Evolutionary conservation across 2,888 invertebrate species (phyloP).

Genomic region (Clunio marinus): DNA sequence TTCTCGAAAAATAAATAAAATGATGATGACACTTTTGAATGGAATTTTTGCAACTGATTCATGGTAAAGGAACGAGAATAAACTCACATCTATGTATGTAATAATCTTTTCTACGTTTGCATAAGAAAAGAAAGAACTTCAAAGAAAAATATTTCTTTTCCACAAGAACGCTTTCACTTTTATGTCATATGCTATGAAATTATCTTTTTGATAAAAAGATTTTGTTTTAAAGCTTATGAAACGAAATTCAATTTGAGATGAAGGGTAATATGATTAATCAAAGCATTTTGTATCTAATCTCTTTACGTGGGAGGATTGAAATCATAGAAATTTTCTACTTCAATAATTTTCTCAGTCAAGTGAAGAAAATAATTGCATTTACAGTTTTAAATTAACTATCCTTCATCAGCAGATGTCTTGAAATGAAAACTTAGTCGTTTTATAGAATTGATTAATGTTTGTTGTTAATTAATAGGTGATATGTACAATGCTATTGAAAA

Average conservation of each 20-base stretch:
- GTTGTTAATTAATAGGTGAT: too few species aligned
- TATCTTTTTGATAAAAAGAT: too few species aligned
- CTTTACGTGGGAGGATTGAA: too few species aligned
- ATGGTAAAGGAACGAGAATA: neutral
- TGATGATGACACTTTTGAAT: neutral
- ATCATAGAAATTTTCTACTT: too few species aligned
- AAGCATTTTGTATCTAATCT: too few species aligned
- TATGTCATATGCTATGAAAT: neutral
- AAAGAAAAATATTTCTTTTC: neutral
- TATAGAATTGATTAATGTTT: slow-evolving; percentile 24
- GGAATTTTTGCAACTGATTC: neutral
- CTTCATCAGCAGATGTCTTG: too few species aligned
- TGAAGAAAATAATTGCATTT: neutral
- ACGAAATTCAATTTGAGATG: too few species aligned
- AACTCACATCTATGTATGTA: neutral
- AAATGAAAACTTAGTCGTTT: too few species aligned
- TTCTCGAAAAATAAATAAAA: neutral
- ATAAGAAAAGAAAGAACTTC: neutral
- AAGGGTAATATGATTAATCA: too few species aligned
- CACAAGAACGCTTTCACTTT: neutral
- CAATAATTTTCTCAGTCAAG: too few species aligned
- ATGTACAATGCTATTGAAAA: too few species aligned
- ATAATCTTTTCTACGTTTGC: neutral
- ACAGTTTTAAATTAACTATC: neutral
- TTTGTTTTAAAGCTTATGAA: too few species aligned